Evolutionary conservation across 1,140 invertebrate genomes (phyloP), one percentile per base, ranked within the genome.

Genomic region (Chelonus insularis): DNA sequence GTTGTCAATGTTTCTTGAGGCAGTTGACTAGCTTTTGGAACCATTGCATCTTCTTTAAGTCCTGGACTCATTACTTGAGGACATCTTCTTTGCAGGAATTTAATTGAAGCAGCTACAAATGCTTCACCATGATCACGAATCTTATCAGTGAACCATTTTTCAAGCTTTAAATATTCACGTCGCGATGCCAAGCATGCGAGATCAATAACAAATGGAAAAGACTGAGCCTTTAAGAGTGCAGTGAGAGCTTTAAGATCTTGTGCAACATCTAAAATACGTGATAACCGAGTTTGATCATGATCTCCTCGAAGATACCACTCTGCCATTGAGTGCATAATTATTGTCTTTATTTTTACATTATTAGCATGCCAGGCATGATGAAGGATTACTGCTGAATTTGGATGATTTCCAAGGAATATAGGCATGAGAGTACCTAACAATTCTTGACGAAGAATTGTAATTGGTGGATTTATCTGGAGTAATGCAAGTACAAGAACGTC

Each of bases 81-180:
- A 74, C 92, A 95, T 55, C 95, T 82, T 60, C 93, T 84, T 75
- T 94, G 89, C 41, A 93, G 78, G 72, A 95, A 96, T 71, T 94
- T 93, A 0, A 96, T 86, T 78, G 91, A 91, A 1, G 91, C 91
- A 0, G 87, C 84, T 6, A 96, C 87, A 74, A 96, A 96, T 12
- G 85, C 82, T 73, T 96, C 94, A 12, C 95, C 94, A 78, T 98
- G 94, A 73, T 98, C 96, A 66, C 91, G 83, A 43, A 99, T 96
- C 82, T 99, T 99, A 75, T 99, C 97, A 1, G 90, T 89, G 0
- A 99, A 79, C 96, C 97, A 99, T 78, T 99, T 99, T 75, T 99
- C 97, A 5, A 99, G 80, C 78, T 99, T 99, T 0, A 99, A 82
- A 80, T 98, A 99, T 79, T 98, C 97, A 55, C 97, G 82, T 60